Conservation (phyloP, 1,140 invertebrate species). For the Bombus affinis region DNA sequence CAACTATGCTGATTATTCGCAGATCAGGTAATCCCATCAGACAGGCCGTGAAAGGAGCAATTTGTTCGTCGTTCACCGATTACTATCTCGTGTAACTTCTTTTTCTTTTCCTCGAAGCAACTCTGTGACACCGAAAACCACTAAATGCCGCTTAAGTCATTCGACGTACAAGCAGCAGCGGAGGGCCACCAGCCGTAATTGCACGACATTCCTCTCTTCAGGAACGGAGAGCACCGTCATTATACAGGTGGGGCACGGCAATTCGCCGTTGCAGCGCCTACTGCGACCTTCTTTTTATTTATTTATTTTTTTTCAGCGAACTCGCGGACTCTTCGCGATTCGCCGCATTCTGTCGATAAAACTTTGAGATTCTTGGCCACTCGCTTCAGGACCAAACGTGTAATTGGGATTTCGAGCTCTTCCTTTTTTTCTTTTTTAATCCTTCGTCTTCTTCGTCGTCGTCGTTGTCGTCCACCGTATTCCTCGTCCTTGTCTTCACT, state of each 20-base stretch:
- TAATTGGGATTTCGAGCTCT: conserved; percentile 31
- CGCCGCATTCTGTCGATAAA: conserved; percentile 44
- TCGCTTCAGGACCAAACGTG: conserved; percentile 12
- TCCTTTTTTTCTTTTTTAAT: background rate
- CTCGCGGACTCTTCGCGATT: conserved; percentile 40
- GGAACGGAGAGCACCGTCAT: conserved; percentile 57
- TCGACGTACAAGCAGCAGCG: conserved; percentile 55
- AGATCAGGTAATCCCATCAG: conserved; percentile 56
- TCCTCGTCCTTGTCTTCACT: background rate
- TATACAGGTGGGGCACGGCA: conserved; percentile 60
- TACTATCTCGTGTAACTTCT: conserved; percentile 42
- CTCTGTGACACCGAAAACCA: conserved; percentile 68
- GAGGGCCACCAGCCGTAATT: conserved; percentile 66
- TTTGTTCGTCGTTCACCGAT: conserved; percentile 60
- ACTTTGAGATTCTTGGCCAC: conserved; percentile 27
- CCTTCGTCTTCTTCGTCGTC: background rate
- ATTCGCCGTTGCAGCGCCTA: conserved; percentile 59
- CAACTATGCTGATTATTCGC: conserved; percentile 51
- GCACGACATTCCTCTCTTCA: conserved; percentile 67
- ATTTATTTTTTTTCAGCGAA: background rate
- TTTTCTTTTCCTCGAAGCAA: conserved; percentile 37
- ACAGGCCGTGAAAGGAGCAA: conserved; percentile 58
- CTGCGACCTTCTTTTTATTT: conserved; percentile 27
- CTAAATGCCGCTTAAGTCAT: conserved; percentile 71
- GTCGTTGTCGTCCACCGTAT: background rate